Evolutionary conservation across 2,113 vertebrate species (phyloP), one percentile per base, ranked within the genome.

Genomic region (Seriola aureovittata): DNA sequence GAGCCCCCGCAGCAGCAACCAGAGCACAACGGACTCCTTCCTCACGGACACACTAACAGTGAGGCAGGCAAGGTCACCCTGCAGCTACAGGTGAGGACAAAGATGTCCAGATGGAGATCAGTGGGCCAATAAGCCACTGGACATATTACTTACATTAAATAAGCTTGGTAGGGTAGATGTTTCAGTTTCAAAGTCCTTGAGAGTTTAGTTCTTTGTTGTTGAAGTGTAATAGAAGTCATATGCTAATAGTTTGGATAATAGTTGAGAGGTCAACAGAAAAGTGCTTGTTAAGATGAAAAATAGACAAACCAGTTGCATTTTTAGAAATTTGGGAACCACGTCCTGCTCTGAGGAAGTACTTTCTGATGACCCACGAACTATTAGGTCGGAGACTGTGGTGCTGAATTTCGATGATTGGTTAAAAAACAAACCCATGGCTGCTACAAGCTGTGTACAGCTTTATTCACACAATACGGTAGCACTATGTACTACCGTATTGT

Each of bases 41-140:
- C 92, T 84, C 92, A 93, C 7, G 86, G 89, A 38, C 93, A 93
- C 85, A 77, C 80, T 8, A 91, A 90, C 88, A 91, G 80, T 0
- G 95, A 96, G 34, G 74, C 91, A 0, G 94, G 95, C 16, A 96
- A 95, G 84, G 92, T 96, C 71, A 93, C 95, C 4, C 89, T 96
- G 84, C 95, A 96, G 92, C 90, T 96, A 13, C 95, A 96, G 95
- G 95, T 96, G 75, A 88, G 85, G 13, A 16, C 14, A 4, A 4
- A 9, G 32, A 8, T n/a, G 19, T 36, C 19, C 2, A 25, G 1
- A 12, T 54, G 34, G 34, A 38, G 17, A n/a, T 63, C 16, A 38
- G 16, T 4, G 6, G 38, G 32, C 52, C 36, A n/a, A 38, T 14
- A 8, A 29, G 8, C n/a, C 16, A 21, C 19, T 54, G 11, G 21